These are phyloP conservation scores for Catajapyx aquilonaris DNA, from an alignment of 1,140 invertebrate species.

Conservation along the genomic window DNA sequence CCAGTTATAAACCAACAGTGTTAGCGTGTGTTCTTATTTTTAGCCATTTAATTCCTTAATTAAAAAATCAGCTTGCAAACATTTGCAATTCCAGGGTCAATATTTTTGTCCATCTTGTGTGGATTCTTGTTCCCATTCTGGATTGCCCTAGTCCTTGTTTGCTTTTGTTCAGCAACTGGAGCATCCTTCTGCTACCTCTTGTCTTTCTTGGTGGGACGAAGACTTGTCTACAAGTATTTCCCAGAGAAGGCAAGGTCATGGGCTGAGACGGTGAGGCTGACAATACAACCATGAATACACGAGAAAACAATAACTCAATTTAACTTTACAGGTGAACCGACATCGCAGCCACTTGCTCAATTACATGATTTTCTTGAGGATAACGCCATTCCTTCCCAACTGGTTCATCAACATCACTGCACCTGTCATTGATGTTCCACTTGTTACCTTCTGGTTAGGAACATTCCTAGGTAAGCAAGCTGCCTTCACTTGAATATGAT, in stretches of 20 bases:
- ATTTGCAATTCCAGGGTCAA: conserved; percentile 96
- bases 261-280: conserved; percentile 45
- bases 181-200: conserved; percentile 89
- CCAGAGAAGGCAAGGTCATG: conserved; percentile 68
- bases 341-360: conserved; percentile 78
- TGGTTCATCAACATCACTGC: conserved; percentile 99
- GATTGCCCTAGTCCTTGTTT: conserved; percentile 72
- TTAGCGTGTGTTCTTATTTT: no score
- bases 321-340: conserved; percentile 51
- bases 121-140: conserved; percentile 93
- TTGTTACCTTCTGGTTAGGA: conserved; percentile 79
- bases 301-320: no score
- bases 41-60: no score
- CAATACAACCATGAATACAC: no score
- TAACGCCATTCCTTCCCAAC: conserved; percentile 95
- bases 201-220: conserved; percentile 69
- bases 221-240: conserved; percentile 68
- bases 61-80: conserved; percentile 96
- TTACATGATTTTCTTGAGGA: conserved; percentile 91
- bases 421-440: conserved; percentile 86
- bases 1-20: no score
- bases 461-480: conserved; percentile 50
- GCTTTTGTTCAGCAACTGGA: conserved; percentile 87
- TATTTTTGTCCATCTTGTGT: conserved; percentile 91
- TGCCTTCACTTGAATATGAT: neutral